These are phyloP conservation scores for Sitta carolinensis DNA, from an alignment of 2,797 vertebrate species.

Conservation along the genomic window DNA sequence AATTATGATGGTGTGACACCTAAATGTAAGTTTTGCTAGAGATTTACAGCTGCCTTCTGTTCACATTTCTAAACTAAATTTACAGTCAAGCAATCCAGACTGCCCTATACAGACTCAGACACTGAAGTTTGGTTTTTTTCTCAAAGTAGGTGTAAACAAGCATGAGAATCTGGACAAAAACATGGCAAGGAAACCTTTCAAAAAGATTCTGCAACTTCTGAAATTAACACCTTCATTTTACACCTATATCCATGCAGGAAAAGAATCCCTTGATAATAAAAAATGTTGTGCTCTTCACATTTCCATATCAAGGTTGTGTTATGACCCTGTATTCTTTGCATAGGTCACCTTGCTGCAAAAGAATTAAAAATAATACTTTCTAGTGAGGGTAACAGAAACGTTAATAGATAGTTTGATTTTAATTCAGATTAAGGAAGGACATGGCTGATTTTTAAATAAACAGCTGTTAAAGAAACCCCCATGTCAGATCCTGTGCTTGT, in stretches of 20 bases:
- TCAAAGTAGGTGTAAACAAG: background rate
- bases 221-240: background rate
- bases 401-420: background rate
- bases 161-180: background rate
- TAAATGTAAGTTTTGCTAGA: background rate
- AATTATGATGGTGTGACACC: background rate
- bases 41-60: background rate
- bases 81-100: background rate
- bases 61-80: background rate
- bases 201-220: background rate
- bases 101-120: background rate
- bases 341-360: background rate
- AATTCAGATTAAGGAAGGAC: constrained; percentile 14
- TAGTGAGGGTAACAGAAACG: background rate
- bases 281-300: background rate
- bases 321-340: background rate
- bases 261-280: background rate
- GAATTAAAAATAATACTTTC: background rate
- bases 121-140: background rate
- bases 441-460: background rate
- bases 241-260: background rate
- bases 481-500: background rate
- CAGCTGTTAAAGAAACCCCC: background rate
- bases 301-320: background rate
- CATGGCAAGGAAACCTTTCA: background rate